Evolutionary conservation across 2,888 invertebrate genomes (phyloP).

Genomic region (Drosophila suboccidentalis): DNA sequence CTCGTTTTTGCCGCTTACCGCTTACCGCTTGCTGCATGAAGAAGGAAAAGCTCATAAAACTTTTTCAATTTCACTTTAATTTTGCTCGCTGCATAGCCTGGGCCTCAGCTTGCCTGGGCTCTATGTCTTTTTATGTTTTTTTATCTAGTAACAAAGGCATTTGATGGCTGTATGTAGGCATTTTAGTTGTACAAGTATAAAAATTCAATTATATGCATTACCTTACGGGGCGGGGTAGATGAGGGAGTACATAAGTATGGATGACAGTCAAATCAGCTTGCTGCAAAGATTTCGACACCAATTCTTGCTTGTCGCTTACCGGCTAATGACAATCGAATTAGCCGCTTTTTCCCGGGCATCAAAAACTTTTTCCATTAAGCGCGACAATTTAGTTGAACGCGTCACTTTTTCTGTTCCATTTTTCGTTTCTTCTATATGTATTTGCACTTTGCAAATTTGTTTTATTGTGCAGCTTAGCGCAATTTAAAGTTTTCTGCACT

Average conservation of each 20-base stretch:
- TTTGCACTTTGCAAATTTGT: constrained; percentile 42
- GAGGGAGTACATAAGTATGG: constrained; percentile 22
- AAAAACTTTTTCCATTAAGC: constrained; percentile 79
- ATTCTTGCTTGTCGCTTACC: constrained; percentile 37
- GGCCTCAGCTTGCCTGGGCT: constrained; percentile 9
- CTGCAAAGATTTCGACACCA: constrained; percentile 45
- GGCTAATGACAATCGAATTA: constrained; percentile 80
- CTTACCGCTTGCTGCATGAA: constrained; percentile 50
- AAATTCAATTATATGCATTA: constrained; percentile 82
- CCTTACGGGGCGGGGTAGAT: constrained; percentile 41
- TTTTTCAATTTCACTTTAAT: constrained; percentile 84
- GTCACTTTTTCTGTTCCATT: constrained; percentile 12
- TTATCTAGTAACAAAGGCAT: constrained; percentile 75
- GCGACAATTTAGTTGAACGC: constrained; percentile 38
- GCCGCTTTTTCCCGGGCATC: constrained; percentile 58
- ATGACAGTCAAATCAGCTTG: constrained; percentile 12
- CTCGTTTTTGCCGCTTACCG: constrained; percentile 27
- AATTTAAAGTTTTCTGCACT: constrained; percentile 45
- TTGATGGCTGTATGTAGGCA: constrained; percentile 63
- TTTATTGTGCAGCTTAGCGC: constrained; percentile 40
- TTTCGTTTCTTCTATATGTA: constrained; percentile 33
- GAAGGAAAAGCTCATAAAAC: constrained; percentile 82
- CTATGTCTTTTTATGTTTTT: constrained; percentile 7
- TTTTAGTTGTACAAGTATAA: constrained; percentile 71
- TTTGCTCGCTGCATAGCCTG: constrained; percentile 52